phyloP scores from a whole-genome alignment of 2,888 invertebrate genomes.

The Catocala sponsa region DNA sequence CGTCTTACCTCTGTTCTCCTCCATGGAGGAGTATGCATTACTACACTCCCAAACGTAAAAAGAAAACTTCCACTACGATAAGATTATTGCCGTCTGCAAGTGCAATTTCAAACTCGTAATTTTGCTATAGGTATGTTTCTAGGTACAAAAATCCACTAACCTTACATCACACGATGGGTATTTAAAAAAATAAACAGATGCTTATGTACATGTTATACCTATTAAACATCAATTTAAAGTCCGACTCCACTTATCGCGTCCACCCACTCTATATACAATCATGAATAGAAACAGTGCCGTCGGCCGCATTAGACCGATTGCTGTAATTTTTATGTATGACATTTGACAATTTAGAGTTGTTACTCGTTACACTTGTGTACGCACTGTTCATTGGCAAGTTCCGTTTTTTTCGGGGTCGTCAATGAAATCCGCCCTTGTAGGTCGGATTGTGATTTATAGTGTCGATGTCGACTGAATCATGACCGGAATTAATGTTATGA shows the following conservation, averaged over 20 bases:
- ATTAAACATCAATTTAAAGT: too few relatives aligned
- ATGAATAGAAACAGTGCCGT: background rate
- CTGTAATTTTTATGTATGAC: slow-evolving; percentile 19
- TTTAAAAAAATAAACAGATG: too few relatives aligned
- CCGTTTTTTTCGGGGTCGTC: slow-evolving; percentile 54
- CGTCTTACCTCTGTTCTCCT: too few relatives aligned
- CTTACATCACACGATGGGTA: too few relatives aligned
- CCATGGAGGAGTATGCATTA: too few relatives aligned
- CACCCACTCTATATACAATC: background rate
- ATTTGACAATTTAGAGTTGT: slow-evolving; percentile 13
- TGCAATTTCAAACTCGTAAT: too few relatives aligned
- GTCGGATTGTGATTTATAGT: slow-evolving; percentile 62
- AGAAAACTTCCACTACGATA: too few relatives aligned
- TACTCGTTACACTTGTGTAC: slow-evolving; percentile 14
- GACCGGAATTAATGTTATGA: slow-evolving; percentile 64
- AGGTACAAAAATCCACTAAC: too few relatives aligned
- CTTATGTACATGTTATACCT: too few relatives aligned
- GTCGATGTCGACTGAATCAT: slow-evolving; percentile 51
- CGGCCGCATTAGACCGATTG: slow-evolving; percentile 7
- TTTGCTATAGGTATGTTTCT: too few relatives aligned
- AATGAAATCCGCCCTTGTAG: slow-evolving; percentile 50
- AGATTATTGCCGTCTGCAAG: too few relatives aligned
- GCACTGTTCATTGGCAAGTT: slow-evolving; percentile 22
- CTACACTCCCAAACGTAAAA: too few relatives aligned
- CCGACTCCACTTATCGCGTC: background rate